Percentiles rank a stretch among this genome's conserved stretches.
Evolutionary conservation across 2,113 vertebrate species (phyloP).

Genomic region (Litocranius walleri): DNA sequence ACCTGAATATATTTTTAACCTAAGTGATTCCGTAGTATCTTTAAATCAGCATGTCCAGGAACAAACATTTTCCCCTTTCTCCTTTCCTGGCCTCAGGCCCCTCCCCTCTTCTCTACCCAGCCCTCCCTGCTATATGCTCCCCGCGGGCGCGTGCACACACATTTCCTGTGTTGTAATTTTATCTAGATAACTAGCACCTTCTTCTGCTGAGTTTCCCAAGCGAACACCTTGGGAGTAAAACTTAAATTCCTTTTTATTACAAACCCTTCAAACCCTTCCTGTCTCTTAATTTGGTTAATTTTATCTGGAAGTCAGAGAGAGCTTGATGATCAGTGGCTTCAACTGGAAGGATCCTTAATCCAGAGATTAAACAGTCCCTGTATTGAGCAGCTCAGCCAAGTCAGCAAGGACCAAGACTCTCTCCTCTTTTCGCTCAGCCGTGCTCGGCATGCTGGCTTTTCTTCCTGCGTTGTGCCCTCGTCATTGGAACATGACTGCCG

Average conservation of each 20-base stretch:
- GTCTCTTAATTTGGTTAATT: background rate
- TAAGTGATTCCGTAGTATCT: background rate
- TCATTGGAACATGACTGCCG: background rate
- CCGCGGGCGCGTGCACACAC: accelerated
- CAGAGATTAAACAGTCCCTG: background rate
- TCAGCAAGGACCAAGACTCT: background rate
- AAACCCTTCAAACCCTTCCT: background rate
- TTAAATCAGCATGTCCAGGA: background rate
- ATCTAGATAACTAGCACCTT: background rate
- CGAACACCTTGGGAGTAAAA: background rate
- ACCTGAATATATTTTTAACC: background rate
- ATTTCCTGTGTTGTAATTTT: background rate
- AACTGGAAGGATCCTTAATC: background rate
- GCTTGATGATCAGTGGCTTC: background rate
- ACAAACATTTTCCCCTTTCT: background rate
- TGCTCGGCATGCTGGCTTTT: background rate
- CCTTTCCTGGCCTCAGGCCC: background rate
- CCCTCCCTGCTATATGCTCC: background rate
- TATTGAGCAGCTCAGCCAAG: background rate
- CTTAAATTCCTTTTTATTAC: background rate
- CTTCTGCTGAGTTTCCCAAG: background rate
- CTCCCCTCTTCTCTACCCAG: background rate
- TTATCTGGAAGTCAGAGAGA: background rate
- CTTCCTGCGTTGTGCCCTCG: background rate
- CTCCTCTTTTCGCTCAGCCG: background rate